phyloP scores from a whole-genome alignment of 2,113 vertebrate species.

The Apeltes quadracus region DNA sequence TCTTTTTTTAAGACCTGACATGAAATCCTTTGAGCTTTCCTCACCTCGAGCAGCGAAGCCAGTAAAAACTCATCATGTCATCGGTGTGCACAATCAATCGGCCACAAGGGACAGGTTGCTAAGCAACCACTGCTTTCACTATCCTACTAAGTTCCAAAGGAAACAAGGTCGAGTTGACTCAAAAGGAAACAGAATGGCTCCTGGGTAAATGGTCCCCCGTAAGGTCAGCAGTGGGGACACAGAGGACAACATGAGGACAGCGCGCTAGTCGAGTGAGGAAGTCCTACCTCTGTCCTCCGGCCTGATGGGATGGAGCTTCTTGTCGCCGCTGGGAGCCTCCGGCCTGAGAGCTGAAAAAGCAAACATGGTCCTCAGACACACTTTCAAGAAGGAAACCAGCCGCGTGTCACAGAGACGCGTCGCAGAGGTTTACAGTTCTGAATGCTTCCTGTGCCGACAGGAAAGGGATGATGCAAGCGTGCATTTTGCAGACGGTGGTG shows the following conservation, averaged over 20 bases:
- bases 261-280: neutral
- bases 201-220: neutral
- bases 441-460: constrained; percentile 63
- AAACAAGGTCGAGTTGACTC: neutral
- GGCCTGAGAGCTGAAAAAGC: constrained; percentile 85
- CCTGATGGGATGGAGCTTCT: constrained; percentile 79
- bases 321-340: constrained; percentile 84
- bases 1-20: no score
- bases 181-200: neutral
- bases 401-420: neutral
- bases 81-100: no score
- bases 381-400: constrained; percentile 3
- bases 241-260: neutral
- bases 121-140: no score
- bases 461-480: constrained; percentile 13
- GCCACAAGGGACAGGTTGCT: no score
- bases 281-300: constrained; percentile 88
- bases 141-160: neutral
- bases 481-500: constrained; percentile 36
- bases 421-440: neutral
- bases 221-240: neutral
- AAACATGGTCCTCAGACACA: constrained; percentile 58
- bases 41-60: no score
- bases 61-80: no score
- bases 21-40: no score